Evolutionary conservation across 1,140 invertebrate genomes (phyloP), one percentile per base, ranked within the genome.

Genomic region (Cheumatopsyche charites): DNA sequence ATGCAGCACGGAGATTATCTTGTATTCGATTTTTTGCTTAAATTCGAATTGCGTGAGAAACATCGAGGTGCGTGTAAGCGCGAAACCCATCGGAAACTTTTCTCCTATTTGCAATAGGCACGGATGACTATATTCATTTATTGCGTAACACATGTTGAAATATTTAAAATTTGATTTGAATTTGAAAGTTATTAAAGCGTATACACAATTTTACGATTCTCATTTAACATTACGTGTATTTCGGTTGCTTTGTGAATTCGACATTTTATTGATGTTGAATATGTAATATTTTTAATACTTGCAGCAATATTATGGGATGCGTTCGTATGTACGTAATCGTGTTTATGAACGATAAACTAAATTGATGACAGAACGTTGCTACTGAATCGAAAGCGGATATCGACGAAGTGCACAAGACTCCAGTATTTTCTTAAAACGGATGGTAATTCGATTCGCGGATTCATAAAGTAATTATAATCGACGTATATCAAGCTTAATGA

Each of bases 271-370:
- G 43, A n/a, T 47, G 15, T 47, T 47, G 13, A 47, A 47, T 47
- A n/a, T n/a, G n/a, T n/a, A 7, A 47, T 15, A 47, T 15, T 47
- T 47, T 47, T 47, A 47, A 47, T 47, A 47, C 15, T n/a, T 47
- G n/a, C n/a, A 6, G 43, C 15, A 7, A 15, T 47, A 47, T 15
- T 12, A 15, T 47, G 15, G 13, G 15, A 42, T n/a, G 13, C 43
- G 43, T 4, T 15, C 41, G 12, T 42, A 2, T 47, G 12, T 15
- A n/a, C 13, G 43, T 6, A 47, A 47, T 47, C 55, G 21, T 11
- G 7, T 58, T 58, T 58, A 58, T 55, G 49, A 58, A 19, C 49
- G 49, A 58, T 58, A 26, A 58, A 58, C 1, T 25, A 58, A 58
- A 58, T 58, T 58, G 55, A 25, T 23, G 21, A 25, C 21, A 2